A percentile compares a stretch with the other conserved stretches of the same genome.
Conservation (phyloP, 1,140 invertebrate species). For the Pogonomyrmex barbatus region DNA sequence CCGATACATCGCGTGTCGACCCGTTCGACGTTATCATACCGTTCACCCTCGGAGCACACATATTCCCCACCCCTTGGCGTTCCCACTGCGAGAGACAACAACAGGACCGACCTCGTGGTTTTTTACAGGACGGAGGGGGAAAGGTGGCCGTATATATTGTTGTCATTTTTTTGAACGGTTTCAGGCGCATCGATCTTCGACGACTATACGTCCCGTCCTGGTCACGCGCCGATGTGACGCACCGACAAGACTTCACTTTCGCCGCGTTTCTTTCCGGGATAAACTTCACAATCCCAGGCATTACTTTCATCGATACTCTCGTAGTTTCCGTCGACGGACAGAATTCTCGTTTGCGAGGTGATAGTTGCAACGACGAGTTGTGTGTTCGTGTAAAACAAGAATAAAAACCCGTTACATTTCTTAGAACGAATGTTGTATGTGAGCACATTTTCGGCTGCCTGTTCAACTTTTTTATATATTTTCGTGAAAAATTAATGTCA, state of each 20-base stretch:
- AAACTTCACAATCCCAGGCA: not conserved
- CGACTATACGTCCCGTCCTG: conserved; percentile 37
- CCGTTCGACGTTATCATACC: conserved; percentile 74
- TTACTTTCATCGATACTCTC: not conserved
- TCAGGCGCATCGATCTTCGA: conserved; percentile 72
- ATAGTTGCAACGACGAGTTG: too few species aligned
- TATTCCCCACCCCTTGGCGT: conserved; percentile 68
- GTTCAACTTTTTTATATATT: not conserved
- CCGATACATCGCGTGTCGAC: conserved; percentile 75
- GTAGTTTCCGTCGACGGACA: not conserved
- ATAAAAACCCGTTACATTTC: not conserved
- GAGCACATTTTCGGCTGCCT: not conserved
- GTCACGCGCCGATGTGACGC: conserved; percentile 47
- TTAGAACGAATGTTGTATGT: not conserved
- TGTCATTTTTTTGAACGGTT: conserved; percentile 59
- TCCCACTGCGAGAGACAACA: conserved; percentile 74
- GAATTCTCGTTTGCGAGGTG: not conserved
- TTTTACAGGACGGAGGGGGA: conserved; percentile 63
- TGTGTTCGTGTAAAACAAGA: not conserved
- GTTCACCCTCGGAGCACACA: conserved; percentile 75
- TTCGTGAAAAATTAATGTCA: conserved; percentile 11
- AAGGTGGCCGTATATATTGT: conserved; percentile 67
- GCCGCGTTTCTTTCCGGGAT: conserved; percentile 55
- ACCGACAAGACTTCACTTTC: conserved; percentile 71
- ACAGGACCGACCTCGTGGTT: conserved; percentile 74